These are phyloP conservation scores for Motacilla tschutschensis DNA, from an alignment of 2,113 vertebrate species.

Conservation along the genomic window DNA sequence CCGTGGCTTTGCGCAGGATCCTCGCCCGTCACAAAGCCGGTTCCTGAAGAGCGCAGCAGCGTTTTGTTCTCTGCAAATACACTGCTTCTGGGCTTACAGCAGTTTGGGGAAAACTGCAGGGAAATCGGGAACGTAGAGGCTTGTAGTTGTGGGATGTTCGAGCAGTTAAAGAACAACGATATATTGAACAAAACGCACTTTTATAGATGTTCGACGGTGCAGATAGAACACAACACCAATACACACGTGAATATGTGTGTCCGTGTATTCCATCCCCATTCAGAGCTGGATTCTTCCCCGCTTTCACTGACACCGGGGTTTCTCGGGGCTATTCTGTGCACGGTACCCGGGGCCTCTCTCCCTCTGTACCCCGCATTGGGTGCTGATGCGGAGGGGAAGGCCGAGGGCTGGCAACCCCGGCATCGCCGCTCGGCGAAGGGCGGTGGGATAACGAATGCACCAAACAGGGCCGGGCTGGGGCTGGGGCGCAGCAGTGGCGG, in stretches of 20 bases:
- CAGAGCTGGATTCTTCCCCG: neutral
- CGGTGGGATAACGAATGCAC: neutral
- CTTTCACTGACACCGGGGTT: rapidly evolving
- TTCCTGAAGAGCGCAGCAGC: neutral
- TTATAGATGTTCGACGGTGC: neutral
- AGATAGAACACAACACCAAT: neutral
- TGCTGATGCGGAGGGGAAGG: neutral
- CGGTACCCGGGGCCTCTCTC: rapidly evolving
- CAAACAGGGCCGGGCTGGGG: rapidly evolving
- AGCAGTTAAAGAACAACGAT: neutral
- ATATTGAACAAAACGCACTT: neutral
- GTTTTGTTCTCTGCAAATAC: neutral
- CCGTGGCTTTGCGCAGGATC: neutral
- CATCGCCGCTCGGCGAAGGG: too few species aligned
- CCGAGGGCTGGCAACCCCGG: neutral
- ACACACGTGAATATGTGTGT: neutral
- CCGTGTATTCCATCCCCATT: neutral
- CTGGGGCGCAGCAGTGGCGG: neutral
- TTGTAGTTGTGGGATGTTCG: rapidly evolving
- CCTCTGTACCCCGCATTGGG: neutral
- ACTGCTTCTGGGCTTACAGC: neutral
- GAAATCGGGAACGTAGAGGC: neutral
- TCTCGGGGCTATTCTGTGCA: rapidly evolving
- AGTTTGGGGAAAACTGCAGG: neutral
- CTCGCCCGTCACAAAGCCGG: neutral